phyloP scores from a whole-genome alignment of 2,888 invertebrate genomes.

The Tenthredo notha region DNA sequence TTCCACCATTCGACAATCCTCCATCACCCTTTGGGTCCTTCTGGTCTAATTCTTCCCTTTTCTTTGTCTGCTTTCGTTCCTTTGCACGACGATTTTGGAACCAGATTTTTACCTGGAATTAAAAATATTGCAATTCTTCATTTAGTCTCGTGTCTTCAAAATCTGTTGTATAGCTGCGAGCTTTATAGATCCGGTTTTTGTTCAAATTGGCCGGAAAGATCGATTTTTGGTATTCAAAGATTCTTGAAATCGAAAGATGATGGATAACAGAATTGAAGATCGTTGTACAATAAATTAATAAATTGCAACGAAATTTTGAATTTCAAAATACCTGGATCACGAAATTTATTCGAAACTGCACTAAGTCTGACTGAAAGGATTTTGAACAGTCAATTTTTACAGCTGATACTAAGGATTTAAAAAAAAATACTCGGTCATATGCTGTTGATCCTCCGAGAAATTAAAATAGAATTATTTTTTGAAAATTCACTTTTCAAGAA shows the following conservation, averaged over 20 bases:
- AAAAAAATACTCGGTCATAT: not conserved
- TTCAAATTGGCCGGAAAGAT: no score
- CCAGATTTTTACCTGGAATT: constrained; percentile 87
- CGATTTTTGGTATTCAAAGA: not conserved
- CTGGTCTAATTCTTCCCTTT: constrained; percentile 84
- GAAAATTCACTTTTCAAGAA: not conserved
- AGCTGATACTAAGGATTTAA: not conserved
- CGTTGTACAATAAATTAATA: not conserved
- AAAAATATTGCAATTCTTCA: not conserved
- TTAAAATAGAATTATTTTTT: not conserved
- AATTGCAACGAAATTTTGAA: constrained; percentile 1
- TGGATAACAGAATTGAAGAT: not conserved
- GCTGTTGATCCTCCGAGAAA: not conserved
- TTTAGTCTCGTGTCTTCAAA: not conserved
- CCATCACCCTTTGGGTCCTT: constrained; percentile 64
- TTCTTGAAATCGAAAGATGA: not conserved
- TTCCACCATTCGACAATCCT: constrained; percentile 62
- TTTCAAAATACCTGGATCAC: not conserved
- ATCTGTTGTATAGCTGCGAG: not conserved
- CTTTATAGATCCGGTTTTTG: not conserved
- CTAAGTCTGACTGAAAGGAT: not conserved
- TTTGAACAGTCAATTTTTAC: not conserved
- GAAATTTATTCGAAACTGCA: not conserved
- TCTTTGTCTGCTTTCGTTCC: constrained; percentile 93
- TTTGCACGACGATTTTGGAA: constrained; percentile 97